Base-by-base conservation (phyloP, 1,140 invertebrate genomes). In the Atopsyche davidsoni region DNA sequence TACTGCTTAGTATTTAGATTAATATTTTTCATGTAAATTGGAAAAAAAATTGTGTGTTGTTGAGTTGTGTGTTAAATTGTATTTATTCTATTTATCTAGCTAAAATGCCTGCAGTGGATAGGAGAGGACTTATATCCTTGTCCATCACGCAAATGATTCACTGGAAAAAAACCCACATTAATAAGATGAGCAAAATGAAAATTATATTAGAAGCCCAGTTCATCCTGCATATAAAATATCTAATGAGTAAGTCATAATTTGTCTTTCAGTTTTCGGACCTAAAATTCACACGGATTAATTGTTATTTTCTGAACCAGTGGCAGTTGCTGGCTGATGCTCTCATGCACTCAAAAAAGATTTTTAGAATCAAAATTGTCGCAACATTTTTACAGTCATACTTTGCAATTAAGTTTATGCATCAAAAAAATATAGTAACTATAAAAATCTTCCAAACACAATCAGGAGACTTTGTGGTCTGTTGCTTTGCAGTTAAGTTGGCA, bases 191-290 rank as follows among this genome's bases (percentile, higher is more conserved):
- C 4, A 60, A 67, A 25, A 57, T 70, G 0, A 53, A 58, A 40
- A 52, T 74, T 24, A 62, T 68, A 42, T 65, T 67, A 2, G 72
- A 74, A 51, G 66, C 62, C 24, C 64, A 70, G 44, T 72, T 74
- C 47, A 72, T 74, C 36, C 62, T 69, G 48, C 68, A 74, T 55
- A 59, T 73, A 21, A 74, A 69, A 65, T 73, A 72, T 66, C 61
- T 74, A 51, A 64, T 67, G 41, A 70, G 72, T 74, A 59, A 68
- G 32, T 36, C 7, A 13, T 25, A 13, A 2, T 43, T n/a, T n/a
- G n/a, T n/a, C n/a, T n/a, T n/a, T n/a, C n/a, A n/a, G n/a, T n/a
- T n/a, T n/a, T n/a, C n/a, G n/a, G n/a, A n/a, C n/a, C n/a, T n/a
- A n/a, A n/a, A n/a, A n/a, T n/a, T n/a, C n/a, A n/a, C n/a, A n/a